Evolutionary conservation across 2,113 vertebrate genomes (phyloP), one percentile per base, ranked within the genome.

Genomic region (Alexandromys fortis): DNA sequence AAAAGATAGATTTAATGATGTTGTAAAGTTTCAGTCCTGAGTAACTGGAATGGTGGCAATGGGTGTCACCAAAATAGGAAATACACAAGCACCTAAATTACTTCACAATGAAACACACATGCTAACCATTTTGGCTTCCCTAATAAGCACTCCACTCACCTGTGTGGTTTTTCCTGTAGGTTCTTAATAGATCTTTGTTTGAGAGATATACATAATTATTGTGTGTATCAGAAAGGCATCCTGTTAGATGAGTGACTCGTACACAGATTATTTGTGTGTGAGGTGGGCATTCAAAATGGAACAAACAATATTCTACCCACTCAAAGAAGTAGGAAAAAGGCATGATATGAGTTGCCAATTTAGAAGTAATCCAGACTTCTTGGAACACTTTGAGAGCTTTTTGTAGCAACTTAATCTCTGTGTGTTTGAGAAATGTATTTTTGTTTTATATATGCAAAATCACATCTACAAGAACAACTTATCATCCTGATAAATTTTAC

Each of bases 11-110:
- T 76, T 73, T 89, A 49, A 83, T 83, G 91, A 97, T 81, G 94
- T 92, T 90, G 72, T 87, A n/a, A 91, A 89, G n/a, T 97, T 97
- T 97, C 17, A 0, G 91, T 85, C 55, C 83, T 93, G 75, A 90
- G 75, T 63, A 45, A 61, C 63, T 70, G 45, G 55, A 95, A 91
- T 9, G 63, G 49, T 24, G 13, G 68, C 47, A 28, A 26, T 92
- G 58, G 35, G 52, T 47, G 81, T 86, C 72, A 70, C 89, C 89
- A 89, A 86, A 93, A 70, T 38, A 83, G 82, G 76, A 94, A 91
- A 83, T 45, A 5, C 28, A 6, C 17, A 86, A 77, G 73, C 21
- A 3, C 68, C 52, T 45, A 78, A 73, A 2, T 95, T 91, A 88
- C 55, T 70, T 58, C 55, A 24, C 11, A 26, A 42, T 3, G 28